Base-by-base conservation (phyloP, 2,888 invertebrate genomes). In the Hofmannophila pseudospretella region DNA sequence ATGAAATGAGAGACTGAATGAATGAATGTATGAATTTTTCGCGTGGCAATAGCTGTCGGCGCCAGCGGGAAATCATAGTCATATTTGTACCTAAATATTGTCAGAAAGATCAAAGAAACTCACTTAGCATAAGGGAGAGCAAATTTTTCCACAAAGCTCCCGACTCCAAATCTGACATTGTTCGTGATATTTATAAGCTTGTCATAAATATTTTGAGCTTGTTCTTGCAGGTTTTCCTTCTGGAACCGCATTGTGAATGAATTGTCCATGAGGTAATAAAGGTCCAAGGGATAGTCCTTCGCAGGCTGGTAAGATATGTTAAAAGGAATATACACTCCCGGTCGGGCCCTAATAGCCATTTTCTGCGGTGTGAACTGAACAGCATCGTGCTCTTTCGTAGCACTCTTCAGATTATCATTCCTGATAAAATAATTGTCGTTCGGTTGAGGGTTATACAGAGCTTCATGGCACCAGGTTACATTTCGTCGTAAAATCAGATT, bases 201-300 rank as follows among this genome's bases (percentile, higher is more conserved):
- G 0, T 57, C 34, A 0, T 88, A 86, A 22, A 91, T 67, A 34
- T 76, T 45, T 0, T 53, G 42, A 0, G 90, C 90, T 29, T 91
- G 76, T 3, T 53, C 62, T 50, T 77, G 86, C 4, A 92, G 59
- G 10, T 66, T 73, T 0, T 70, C 60, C 54, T 90, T 90, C 55
- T 93, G 90, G 5, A 64, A 61, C 32, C 66, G 69, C 95, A 95
- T 95, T 0, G 94, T 94, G 22, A 84, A 74, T 0, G 95, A 94
- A 45, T 93, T 76, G 55, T 95, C 95, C 92, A 95, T 93, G 19
- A 96, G 78, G 60, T 92, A 95, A 64, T 95, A 95, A n/a, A 95
- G 77, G 70, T 95, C 95, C 1, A 95, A 89, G 0, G 95, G 95
- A 63, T 92, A 95, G 69, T 94, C 91, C 49, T 89, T 79, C 0